These are phyloP conservation scores for Etia nguti DNA, from an alignment of 2,113 vertebrate species.

Conservation along the genomic window DNA sequence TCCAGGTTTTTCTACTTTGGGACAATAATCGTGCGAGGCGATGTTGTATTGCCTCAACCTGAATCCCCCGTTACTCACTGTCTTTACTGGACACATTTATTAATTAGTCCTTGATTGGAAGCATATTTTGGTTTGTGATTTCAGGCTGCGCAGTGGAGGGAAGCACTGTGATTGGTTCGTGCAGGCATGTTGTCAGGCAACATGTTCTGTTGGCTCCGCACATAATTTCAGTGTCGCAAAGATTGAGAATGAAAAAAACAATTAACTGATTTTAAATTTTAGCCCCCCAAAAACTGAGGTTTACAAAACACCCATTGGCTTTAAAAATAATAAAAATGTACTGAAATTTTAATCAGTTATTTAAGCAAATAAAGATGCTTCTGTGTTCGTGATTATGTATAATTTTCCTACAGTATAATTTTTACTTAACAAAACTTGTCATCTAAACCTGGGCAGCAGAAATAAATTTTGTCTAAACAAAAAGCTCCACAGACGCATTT, in stretches of 20 bases:
- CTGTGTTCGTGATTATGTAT: neutral
- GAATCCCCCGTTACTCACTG: neutral
- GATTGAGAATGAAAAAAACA: neutral
- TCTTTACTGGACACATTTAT: neutral
- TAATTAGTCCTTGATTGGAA: neutral
- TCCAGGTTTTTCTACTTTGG: neutral
- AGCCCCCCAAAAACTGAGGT: neutral
- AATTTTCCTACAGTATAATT: neutral
- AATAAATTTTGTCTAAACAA: neutral
- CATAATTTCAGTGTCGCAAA: neutral
- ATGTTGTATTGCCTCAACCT: neutral
- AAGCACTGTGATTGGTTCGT: neutral
- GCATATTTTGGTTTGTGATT: neutral
- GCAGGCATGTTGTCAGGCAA: neutral
- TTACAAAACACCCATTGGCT: neutral
- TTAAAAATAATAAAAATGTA: neutral
- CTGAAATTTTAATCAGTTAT: neutral
- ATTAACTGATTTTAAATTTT: too few species aligned
- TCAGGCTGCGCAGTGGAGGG: neutral
- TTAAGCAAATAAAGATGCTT: neutral
- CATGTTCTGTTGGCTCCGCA: neutral
- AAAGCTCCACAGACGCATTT: neutral
- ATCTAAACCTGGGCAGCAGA: neutral
- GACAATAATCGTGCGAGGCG: neutral
- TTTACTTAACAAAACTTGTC: neutral